Percentiles rank a stretch among this genome's conserved stretches.
Conservation (phyloP, 2,888 invertebrate species). For the Drosophila acutilabella region DNA sequence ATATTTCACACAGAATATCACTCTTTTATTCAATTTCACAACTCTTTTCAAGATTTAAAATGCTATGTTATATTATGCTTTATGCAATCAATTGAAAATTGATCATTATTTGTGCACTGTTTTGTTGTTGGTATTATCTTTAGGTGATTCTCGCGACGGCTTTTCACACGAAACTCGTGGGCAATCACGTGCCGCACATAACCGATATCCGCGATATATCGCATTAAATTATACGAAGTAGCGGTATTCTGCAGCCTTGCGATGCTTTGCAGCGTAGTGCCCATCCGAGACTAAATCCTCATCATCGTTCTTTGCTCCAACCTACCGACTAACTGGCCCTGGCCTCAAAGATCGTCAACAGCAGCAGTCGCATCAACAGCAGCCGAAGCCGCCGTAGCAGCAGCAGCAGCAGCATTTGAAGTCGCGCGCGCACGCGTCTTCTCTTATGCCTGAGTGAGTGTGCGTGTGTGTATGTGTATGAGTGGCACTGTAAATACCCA, state of each 20-base stretch:
- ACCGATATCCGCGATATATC: conserved; percentile 29
- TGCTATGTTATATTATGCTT: background rate
- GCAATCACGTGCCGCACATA: conserved; percentile 48
- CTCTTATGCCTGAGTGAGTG: conserved; percentile 28
- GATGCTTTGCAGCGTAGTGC: conserved; percentile 82
- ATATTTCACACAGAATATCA: conserved; percentile 16
- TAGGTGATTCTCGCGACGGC: conserved; percentile 49
- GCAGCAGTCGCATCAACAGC: conserved; percentile 45
- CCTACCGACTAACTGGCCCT: conserved; percentile 69
- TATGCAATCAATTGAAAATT: conserved; percentile 13
- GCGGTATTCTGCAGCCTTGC: conserved; percentile 62
- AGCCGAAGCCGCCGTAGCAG: conserved; percentile 40
- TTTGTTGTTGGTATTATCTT: conserved; percentile 16
- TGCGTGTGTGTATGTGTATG: conserved; percentile 10
- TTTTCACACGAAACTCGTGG: conserved; percentile 27
- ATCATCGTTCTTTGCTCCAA: conserved; percentile 75
- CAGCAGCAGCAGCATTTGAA: conserved; percentile 55
- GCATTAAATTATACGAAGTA: conserved; percentile 33
- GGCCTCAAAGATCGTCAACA: conserved; percentile 72
- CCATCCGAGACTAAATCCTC: conserved; percentile 82
- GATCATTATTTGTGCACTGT: conserved; percentile 7
- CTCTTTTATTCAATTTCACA: conserved; percentile 14
- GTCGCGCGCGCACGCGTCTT: conserved; percentile 74
- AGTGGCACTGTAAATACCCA: conserved; percentile 33
- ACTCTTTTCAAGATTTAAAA: background rate